Evolutionary conservation across 2,113 vertebrate genomes (phyloP).

Genomic region (Etia nguti): DNA sequence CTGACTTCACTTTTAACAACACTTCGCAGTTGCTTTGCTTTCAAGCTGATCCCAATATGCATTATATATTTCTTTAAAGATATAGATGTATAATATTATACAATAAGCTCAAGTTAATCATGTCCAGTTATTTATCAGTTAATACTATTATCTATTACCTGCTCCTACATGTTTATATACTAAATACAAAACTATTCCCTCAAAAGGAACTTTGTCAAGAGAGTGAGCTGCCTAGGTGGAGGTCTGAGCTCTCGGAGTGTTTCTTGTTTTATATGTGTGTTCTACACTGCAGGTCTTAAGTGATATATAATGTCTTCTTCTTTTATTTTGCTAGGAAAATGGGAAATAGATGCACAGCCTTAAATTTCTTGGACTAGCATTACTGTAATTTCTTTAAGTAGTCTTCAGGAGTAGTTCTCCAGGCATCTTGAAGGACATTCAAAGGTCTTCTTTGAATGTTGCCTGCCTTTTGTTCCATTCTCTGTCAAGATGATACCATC

Average conservation of each 20-base stretch:
- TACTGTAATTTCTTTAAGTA: neutral
- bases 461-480: neutral
- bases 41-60: neutral
- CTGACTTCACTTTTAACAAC: neutral
- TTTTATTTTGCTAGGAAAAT: neutral
- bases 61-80: neutral
- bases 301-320: neutral
- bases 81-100: neutral
- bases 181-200: neutral
- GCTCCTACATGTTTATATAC: neutral
- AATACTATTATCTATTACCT: neutral
- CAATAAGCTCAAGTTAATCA: neutral
- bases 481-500: neutral
- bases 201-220: neutral
- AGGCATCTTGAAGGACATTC: neutral
- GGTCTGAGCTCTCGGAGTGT: neutral
- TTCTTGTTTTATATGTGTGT: neutral
- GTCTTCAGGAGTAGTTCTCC: neutral
- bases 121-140: accelerated
- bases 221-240: neutral
- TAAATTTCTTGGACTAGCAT: neutral
- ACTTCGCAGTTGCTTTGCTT: neutral
- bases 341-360: neutral
- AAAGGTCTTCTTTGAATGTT: neutral
- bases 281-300: neutral